These are phyloP conservation scores for Pseudochromis fuscus DNA, from an alignment of 2,797 vertebrate species.

Conservation along the genomic window DNA sequence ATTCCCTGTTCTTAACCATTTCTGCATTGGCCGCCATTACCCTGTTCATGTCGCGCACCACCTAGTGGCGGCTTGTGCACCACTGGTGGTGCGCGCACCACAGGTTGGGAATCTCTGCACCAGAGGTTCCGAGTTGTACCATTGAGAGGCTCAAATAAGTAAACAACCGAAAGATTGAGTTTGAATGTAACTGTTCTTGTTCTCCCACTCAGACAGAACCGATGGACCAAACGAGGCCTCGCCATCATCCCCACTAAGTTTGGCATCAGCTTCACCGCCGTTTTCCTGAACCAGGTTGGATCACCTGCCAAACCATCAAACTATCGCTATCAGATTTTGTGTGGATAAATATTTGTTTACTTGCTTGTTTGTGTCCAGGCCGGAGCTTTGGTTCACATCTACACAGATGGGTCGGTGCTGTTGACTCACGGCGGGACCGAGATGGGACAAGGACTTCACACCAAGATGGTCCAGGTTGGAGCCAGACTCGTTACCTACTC, in stretches of 20 bases:
- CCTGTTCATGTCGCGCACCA: too few relatives aligned
- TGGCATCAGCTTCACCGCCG: conserved; percentile 91
- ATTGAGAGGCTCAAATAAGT: too few relatives aligned
- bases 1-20: too few relatives aligned
- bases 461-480: conserved; percentile 96
- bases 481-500: not conserved
- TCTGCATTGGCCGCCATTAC: too few relatives aligned
- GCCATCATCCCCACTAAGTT: conserved; percentile 95
- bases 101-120: too few relatives aligned
- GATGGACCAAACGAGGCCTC: conserved; percentile 96
- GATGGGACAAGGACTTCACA: conserved; percentile 98
- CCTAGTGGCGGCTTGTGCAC: too few relatives aligned
- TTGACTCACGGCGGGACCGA: conserved; percentile 95
- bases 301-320: not conserved
- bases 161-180: too few relatives aligned
- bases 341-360: not conserved
- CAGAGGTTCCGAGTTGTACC: too few relatives aligned
- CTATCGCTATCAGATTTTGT: too few relatives aligned
- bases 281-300: conserved; percentile 94
- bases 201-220: conserved; percentile 87
- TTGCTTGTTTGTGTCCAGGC: conserved; percentile 79
- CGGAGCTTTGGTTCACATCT: conserved; percentile 93
- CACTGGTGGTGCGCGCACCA: too few relatives aligned
- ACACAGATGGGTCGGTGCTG: conserved; percentile 95
- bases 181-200: too few relatives aligned